Evolutionary conservation across 2,113 vertebrate genomes (phyloP).

Genomic region (Butorides virescens): DNA sequence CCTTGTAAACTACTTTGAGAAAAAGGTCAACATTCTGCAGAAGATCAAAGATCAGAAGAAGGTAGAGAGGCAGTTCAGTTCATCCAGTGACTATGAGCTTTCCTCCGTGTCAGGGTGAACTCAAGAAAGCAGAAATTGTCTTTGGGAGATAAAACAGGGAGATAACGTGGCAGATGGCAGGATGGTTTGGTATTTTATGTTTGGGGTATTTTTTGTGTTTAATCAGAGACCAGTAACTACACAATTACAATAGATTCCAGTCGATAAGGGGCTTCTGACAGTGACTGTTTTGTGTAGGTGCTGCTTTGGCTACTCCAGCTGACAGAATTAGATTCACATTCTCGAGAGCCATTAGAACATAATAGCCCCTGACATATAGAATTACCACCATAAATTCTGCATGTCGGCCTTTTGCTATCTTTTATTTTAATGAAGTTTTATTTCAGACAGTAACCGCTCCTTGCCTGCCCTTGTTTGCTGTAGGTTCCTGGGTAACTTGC

Average conservation of each 20-base stretch:
- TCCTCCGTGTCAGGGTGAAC: slow-evolving; percentile 77
- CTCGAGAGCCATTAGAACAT: slow-evolving; percentile 32
- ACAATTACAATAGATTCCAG: slow-evolving; percentile 41
- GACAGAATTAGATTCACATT: slow-evolving; percentile 32
- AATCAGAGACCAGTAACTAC: slow-evolving; percentile 38
- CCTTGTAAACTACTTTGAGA: slow-evolving; percentile 95
- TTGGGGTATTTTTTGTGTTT: background rate
- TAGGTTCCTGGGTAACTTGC: slow-evolving; percentile 33
- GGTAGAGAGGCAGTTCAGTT: slow-evolving; percentile 89
- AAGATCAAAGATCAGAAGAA: slow-evolving; percentile 88
- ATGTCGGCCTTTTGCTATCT: slow-evolving; percentile 55
- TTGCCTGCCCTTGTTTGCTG: slow-evolving; percentile 47
- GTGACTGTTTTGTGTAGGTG: slow-evolving; percentile 36
- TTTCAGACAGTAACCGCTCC: slow-evolving; percentile 34
- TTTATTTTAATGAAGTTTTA: slow-evolving; percentile 60
- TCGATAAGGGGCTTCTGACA: slow-evolving; percentile 50
- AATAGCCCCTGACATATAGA: slow-evolving; percentile 30
- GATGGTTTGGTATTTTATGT: slow-evolving; percentile 28
- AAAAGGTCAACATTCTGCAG: slow-evolving; percentile 79
- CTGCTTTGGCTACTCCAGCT: slow-evolving; percentile 34
- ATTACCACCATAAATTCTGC: slow-evolving; percentile 53
- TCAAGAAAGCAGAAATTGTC: background rate
- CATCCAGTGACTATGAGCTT: slow-evolving; percentile 88
- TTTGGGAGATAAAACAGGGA: slow-evolving; percentile 2
- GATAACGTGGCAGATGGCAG: slow-evolving; percentile 35